Evolutionary conservation across 2,888 invertebrate species (phyloP), one percentile per base, ranked within the genome.

Genomic region (Allophyes oxyacanthae): DNA sequence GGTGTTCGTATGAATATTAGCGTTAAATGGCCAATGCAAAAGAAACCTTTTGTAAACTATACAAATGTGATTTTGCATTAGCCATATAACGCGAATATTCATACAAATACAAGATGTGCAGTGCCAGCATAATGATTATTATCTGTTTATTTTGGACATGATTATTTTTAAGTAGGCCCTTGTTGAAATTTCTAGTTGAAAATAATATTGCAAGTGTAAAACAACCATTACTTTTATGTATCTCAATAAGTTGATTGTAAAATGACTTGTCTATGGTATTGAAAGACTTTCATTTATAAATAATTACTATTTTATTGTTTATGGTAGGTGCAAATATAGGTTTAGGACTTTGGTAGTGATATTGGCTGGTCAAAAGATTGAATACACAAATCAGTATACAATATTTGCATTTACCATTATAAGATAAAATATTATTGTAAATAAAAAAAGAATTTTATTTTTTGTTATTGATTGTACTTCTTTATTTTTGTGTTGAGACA

Each of bases 401-500:
- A 71, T 73, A 71, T 77, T 77, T 77, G 80, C 79, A 77, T 75
- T 77, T 79, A 77, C 76, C 74, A 75, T 66, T 75, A 9, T 28
- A 52, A 79, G 52, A 77, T 73, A 72, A 73, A 79, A 79, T 81
- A 46, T 44, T 75, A 71, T 73, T 91, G 92, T 92, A 90, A 86
- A 92, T 91, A 20, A 91, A 78, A 78, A 81, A 77, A 71, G 68
- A 64, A 74, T 78, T 78, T 83, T 86, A 88, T 88, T 86, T 87
- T 91, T 91, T 91, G 89, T 92, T 91, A 88, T 85, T 66, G 83
- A 86, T 85, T 88, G 82, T 87, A 86, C 85, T 77, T 68, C 85
- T 88, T 89, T 89, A 90, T 87, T 90, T 87, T 86, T 88, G 86
- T 90, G 87, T 91, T 90, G 86, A 89, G 78, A 49, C 36, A 45